Evolutionary conservation across 2,888 invertebrate species (phyloP).

Genomic region (Alviniconcha strummeri): DNA sequence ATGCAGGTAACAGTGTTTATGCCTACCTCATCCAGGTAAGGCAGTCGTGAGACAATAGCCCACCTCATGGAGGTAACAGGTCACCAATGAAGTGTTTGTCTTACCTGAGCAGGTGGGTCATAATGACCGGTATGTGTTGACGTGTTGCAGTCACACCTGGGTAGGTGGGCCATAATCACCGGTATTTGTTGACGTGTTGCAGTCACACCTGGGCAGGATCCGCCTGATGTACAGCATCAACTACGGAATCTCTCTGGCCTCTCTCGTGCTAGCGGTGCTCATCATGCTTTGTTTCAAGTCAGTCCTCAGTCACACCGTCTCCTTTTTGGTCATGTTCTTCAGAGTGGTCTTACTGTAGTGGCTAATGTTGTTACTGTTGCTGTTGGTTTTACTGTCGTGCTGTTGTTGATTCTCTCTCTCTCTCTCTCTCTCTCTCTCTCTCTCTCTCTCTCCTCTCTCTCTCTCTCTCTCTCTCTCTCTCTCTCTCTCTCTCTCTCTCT

Average conservation of each 20-base stretch:
- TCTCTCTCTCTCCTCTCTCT: too few species aligned
- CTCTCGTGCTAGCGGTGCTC: slow-evolving; percentile 68
- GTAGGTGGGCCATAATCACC: too few species aligned
- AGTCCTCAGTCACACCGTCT: slow-evolving; percentile 29
- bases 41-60: neutral
- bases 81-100: too few species aligned
- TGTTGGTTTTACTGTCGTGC: too few species aligned
- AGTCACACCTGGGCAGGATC: slow-evolving; percentile 66
- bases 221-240: slow-evolving; percentile 69
- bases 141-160: slow-evolving; percentile 43
- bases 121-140: too few species aligned
- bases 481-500: neutral
- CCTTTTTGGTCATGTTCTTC: neutral
- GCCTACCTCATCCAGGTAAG: neutral
- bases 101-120: too few species aligned
- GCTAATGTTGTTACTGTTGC: too few species aligned
- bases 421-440: too few species aligned
- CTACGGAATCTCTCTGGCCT: slow-evolving; percentile 70
- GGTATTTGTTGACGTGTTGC: slow-evolving; percentile 34
- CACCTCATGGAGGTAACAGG: too few species aligned
- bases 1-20: neutral
- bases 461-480: too few species aligned
- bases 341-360: too few species aligned
- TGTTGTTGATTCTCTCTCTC: too few species aligned
- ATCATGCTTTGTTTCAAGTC: slow-evolving; percentile 71